Base-by-base conservation (phyloP, 2,797 vertebrate species). In the Ctenopoma multispine region DNA sequence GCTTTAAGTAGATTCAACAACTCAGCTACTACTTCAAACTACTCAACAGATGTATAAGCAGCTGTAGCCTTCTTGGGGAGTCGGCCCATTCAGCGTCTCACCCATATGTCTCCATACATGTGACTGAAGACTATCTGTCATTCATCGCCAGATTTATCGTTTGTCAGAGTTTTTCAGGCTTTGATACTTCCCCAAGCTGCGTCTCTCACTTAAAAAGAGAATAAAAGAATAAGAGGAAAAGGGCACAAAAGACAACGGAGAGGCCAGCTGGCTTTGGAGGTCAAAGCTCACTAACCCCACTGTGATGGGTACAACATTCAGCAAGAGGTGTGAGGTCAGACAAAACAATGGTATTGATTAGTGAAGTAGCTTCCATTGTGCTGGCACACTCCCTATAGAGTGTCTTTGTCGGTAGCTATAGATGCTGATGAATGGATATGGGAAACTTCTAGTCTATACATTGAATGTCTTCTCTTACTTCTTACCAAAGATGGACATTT, bases 341-440 rank as follows among this genome's bases (percentile, higher is more conserved):
- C 55, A 44, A n/a, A 84, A 91, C 89, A 91, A 90, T 90, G 67
- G 71, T 90, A 90, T 90, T 88, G 87, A 92, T 90, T 69, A 71
- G 79, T 43, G 76, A 86, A 88, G 75, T 79, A 70, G 84, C 61
- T 73, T 69, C 49, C 38, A 87, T 91, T 91, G 89, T 91, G 72
- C 68, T 44, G 86, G 77, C 87, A 90, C 83, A 60, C 80, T 90
- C 88, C 83, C 87, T 72, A 66, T 74, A 81, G 86, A 83, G 85
- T 63, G 69, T 74, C 56, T 72, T 80, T 76, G 84, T 89, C 76
- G 79, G 83, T 17, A 77, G 77, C 71, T 55, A n/a, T 69, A 68
- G 79, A 84, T 72, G 77, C 73, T 87, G 88, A 85, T 78, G 50
- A 82, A 87, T 84, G 81, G 64, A 69, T 59, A 23, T 73, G 58